Percentiles rank a stretch among this genome's conserved stretches.
phyloP scores from a whole-genome alignment of 1,140 invertebrate genomes.

The Trachymyrmex cornetzi region DNA sequence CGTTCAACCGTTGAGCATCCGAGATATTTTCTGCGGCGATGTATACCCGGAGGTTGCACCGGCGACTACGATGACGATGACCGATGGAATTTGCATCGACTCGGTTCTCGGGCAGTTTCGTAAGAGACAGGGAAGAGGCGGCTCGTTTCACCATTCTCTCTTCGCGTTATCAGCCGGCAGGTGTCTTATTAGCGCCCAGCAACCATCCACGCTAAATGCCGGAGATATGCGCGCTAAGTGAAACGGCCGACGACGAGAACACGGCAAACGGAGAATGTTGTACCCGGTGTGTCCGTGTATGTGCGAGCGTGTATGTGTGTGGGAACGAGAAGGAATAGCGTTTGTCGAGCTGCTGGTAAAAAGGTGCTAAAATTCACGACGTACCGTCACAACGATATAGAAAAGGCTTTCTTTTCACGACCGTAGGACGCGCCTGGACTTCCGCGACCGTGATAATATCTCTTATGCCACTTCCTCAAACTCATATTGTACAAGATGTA shows the following conservation, averaged over 20 bases:
- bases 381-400: slow-evolving; percentile 18
- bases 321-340: slow-evolving; percentile 33
- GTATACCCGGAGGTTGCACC: neutral
- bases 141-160: slow-evolving; percentile 56
- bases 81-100: slow-evolving; percentile 56
- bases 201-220: slow-evolving; percentile 49
- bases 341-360: slow-evolving; percentile 68
- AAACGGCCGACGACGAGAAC: slow-evolving; percentile 55
- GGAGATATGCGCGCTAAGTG: slow-evolving; percentile 69
- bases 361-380: slow-evolving; percentile 75
- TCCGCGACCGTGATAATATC: slow-evolving; percentile 28
- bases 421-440: slow-evolving; percentile 29
- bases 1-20: neutral
- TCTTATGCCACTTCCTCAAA: neutral
- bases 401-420: slow-evolving; percentile 34
- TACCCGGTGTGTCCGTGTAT: slow-evolving; percentile 48
- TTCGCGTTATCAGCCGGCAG: slow-evolving; percentile 57
- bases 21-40: slow-evolving; percentile 37
- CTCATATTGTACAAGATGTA: neutral
- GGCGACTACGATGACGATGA: neutral
- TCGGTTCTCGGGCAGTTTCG: slow-evolving; percentile 19
- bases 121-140: slow-evolving; percentile 15
- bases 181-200: slow-evolving; percentile 70
- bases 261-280: slow-evolving; percentile 54
- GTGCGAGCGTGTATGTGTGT: neutral